Percentiles rank a stretch among this genome's conserved stretches.
These are phyloP conservation scores for Beris morrisii DNA, from an alignment of 2,888 invertebrate species.

Conservation along the genomic window DNA sequence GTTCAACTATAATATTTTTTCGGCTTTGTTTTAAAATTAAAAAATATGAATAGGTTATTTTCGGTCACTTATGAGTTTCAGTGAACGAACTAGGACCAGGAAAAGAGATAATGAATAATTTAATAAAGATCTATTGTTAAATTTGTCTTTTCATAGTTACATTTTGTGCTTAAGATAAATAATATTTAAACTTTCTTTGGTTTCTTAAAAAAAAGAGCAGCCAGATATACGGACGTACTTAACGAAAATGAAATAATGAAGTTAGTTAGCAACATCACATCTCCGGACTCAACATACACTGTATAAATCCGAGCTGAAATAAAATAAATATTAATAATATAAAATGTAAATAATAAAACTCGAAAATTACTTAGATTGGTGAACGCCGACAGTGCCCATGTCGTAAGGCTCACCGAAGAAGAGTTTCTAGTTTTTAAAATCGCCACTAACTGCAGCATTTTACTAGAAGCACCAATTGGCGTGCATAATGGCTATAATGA, in stretches of 20 bases:
- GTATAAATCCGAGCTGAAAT: conserved; percentile 78
- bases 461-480: conserved; percentile 81
- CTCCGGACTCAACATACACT: conserved; percentile 76
- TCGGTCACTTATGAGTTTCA: too few relatives aligned
- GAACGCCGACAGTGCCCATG: conserved; percentile 80
- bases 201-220: conserved; percentile 70
- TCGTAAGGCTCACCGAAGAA: conserved; percentile 74
- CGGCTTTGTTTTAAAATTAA: too few relatives aligned
- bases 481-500: conserved; percentile 53
- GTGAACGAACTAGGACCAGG: too few relatives aligned
- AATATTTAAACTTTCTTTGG: conserved; percentile 45
- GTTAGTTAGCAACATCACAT: conserved; percentile 70
- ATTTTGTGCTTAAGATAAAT: neutral
- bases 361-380: conserved; percentile 77
- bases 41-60: too few relatives aligned
- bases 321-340: too few relatives aligned
- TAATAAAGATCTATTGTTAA: too few relatives aligned
- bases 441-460: conserved; percentile 74
- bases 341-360: neutral
- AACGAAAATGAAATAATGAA: conserved; percentile 71
- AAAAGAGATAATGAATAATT: too few relatives aligned
- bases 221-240: conserved; percentile 69
- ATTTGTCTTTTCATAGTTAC: too few relatives aligned
- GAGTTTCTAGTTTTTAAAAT: conserved; percentile 72
- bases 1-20: too few relatives aligned